Evolutionary conservation across 2,797 vertebrate species (phyloP), one percentile per base, ranked within the genome.

Genomic region (Valencia hispanica): DNA sequence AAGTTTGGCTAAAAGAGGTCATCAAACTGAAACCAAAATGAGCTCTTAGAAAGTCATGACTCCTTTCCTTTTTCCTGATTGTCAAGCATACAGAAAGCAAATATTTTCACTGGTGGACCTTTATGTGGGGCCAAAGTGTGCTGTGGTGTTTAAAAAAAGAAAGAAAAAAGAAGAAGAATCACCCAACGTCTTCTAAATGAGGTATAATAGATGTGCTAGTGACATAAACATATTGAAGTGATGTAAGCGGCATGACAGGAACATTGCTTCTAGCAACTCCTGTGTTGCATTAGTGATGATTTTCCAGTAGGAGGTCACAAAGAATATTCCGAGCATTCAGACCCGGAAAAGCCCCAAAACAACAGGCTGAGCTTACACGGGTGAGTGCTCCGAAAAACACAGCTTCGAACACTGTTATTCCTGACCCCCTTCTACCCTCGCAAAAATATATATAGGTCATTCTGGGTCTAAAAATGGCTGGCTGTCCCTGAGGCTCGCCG

Each of bases 261-360:
- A 92, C 89, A 92, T 87, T 17, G 89, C 91, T 92, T 88, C 87
- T 78, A 88, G 88, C 90, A 89, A 85, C 88, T 91, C 83, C 82
- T 84, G 89, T 81, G 90, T 89, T 93, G 91, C 89, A 92, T 94
- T 93, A 93, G 91, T 92, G 91, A 91, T 92, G 92, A 90, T 93
- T 91, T 92, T 92, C 88, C 87, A 93, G 80, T 84, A 90, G 90
- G 79, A 34, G 65, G 82, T 87, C 85, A 87, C 87, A 86, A 80
- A 87, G 81, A 80, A 69, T 86, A 88, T 88, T 89, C 88, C 79
- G 78, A 89, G 81, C 71, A 25, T 68, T 74, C 88, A 81, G 89
- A 89, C 83, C 85, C 71, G 72, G 87, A 90, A 90, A 89, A 87
- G 73, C 86, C 86, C 87, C 27, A 80, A 84, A 92, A 89, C 86